Base-by-base conservation (phyloP, 2,888 invertebrate species). In the Creontiades dilutus region DNA sequence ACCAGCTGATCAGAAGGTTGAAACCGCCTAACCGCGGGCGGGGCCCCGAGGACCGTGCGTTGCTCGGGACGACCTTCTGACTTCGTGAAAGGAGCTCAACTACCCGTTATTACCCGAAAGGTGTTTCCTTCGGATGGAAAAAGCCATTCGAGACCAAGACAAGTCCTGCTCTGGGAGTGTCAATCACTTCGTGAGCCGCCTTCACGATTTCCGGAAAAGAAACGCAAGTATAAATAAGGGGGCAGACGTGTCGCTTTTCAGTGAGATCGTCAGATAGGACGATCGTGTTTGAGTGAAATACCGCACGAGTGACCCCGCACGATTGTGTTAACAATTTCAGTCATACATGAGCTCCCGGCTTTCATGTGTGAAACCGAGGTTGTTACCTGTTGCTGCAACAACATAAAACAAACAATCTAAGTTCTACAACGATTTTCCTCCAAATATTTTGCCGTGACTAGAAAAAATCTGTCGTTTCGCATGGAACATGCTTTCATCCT, bases 121-220 rank as follows among this genome's bases (percentile, higher is more conserved):
- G 57, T n/a, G 57, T 57, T 57, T n/a, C 57, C 57, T 12, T 37
- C 37, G 7, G 37, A 37, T 37, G 16, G 52, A 52, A 52, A 52
- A 57, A 7, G 57, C 57, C 57, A 57, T 57, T n/a, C n/a, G 57
- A 16, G n/a, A 57, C 57, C 57, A n/a, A 57, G 57, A n/a, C 19
- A n/a, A n/a, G 5, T 16, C 19, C n/a, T 37, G 37, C 37, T 16
- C 57, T 52, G n/a, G 57, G 57, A 57, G 57, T 57, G 57, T 57
- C 57, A 57, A 57, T 57, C 57, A 57, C n/a, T n/a, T 57, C 57
- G 57, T 57, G 57, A 57, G 14, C 57, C 57, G 57, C 57, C n/a
- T 57, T 57, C 57, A 57, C 57, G 57, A 16, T 57, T 57, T 57
- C 57, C 57, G 57, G 57, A 57, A 57, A 57, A 57, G 57, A 57